Percentiles rank a stretch among this genome's conserved stretches.
Evolutionary conservation across 2,888 invertebrate genomes (phyloP).

Genomic region (Ennomos erosarius): DNA sequence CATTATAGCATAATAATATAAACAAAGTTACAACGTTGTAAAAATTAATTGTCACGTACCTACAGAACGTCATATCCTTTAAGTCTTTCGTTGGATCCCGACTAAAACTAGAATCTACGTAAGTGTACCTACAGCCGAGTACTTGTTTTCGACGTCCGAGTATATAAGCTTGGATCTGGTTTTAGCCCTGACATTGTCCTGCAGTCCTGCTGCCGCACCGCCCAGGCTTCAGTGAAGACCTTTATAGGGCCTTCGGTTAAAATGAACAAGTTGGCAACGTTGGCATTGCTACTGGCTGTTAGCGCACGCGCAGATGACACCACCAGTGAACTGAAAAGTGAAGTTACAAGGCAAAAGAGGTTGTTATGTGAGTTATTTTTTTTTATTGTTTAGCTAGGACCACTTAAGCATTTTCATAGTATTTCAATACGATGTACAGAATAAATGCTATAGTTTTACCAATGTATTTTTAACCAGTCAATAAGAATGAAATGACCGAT

Average conservation of each 20-base stretch:
- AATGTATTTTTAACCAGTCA: too few relatives aligned
- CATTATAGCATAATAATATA: conserved; percentile 15
- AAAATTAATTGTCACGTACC: conserved; percentile 30
- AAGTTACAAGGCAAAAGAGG: conserved; percentile 58
- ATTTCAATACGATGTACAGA: too few relatives aligned
- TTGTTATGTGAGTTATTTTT: conserved; percentile 64
- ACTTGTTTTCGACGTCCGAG: conserved; percentile 69
- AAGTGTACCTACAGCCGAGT: conserved; percentile 51
- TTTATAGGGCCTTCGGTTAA: conserved; percentile 38
- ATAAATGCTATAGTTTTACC: too few relatives aligned
- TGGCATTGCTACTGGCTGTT: conserved; percentile 49
- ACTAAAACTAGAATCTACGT: conserved; percentile 79
- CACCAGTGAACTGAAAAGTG: conserved; percentile 31
- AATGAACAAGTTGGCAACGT: conserved; percentile 59
- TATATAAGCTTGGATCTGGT: conserved; percentile 78
- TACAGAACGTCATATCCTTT: conserved; percentile 68
- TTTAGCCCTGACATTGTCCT: conserved; percentile 81
- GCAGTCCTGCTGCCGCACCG: conserved; percentile 60
- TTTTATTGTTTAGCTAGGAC: not conserved
- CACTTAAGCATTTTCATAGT: too few relatives aligned
- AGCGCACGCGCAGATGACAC: conserved; percentile 37
- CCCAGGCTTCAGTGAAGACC: conserved; percentile 44
- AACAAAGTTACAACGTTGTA: conserved; percentile 16
- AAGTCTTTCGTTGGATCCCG: conserved; percentile 71
- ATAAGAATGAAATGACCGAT: too few relatives aligned